A percentile compares a stretch with the other conserved stretches of the same genome.
These are phyloP conservation scores for Erethizon dorsatum DNA, from an alignment of 2,797 vertebrate species.

Conservation along the genomic window DNA sequence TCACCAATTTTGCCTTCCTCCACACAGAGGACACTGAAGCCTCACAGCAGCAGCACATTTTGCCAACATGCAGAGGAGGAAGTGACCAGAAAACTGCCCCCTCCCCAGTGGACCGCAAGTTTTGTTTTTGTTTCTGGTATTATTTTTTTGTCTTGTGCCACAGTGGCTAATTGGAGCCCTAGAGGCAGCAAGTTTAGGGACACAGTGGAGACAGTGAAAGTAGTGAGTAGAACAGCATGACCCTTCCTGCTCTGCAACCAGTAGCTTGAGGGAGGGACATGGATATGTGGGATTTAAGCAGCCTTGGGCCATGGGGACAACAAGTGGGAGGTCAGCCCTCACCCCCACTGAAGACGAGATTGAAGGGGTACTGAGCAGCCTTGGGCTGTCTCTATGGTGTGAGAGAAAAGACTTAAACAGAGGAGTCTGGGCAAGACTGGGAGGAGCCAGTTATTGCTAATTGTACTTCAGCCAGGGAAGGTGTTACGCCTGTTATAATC, in stretches of 20 bases:
- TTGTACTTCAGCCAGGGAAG: no score
- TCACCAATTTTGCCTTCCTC: background rate
- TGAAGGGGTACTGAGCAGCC: no score
- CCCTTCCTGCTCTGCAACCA: background rate
- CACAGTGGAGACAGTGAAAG: background rate
- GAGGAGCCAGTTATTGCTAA: no score
- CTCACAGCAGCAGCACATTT: background rate
- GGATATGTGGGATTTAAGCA: no score
- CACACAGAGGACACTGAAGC: background rate
- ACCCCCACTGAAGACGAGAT: no score
- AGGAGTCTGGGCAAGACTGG: no score
- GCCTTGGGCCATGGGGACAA: no score
- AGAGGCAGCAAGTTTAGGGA: background rate
- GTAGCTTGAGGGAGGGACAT: background rate
- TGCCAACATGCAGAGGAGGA: background rate
- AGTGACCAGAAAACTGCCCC: background rate
- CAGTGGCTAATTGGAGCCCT: background rate
- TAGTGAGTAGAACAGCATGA: background rate
- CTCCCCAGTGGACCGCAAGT: background rate
- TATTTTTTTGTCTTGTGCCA: background rate
- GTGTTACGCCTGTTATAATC: no score
- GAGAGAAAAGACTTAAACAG: no score
- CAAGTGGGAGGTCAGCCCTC: no score
- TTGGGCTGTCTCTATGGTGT: no score
- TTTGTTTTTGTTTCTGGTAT: background rate